Percentiles rank a stretch among this genome's conserved stretches.
Conservation (phyloP, 2,888 invertebrate genomes). For the Suillia variegata region DNA sequence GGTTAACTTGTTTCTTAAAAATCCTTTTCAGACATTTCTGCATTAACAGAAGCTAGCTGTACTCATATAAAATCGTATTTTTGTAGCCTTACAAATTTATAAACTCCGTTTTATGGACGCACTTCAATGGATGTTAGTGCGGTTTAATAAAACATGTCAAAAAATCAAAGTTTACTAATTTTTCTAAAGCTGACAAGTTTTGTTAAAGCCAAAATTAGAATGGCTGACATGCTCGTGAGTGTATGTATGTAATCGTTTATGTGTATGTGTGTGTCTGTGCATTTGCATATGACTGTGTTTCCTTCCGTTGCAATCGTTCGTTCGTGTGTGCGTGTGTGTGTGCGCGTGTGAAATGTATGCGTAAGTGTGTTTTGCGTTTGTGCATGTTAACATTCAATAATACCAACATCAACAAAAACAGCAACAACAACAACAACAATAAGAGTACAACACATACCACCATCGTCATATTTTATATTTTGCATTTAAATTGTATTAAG, state of each 20-base stretch:
- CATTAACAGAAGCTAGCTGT: no score
- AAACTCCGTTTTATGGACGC: no score
- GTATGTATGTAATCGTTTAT: not conserved
- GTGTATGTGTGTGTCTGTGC: not conserved
- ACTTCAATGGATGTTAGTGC: no score
- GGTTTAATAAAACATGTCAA: no score
- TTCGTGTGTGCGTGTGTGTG: not conserved
- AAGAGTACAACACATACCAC: not conserved
- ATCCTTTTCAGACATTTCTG: no score
- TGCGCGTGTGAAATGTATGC: not conserved
- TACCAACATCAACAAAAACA: constrained; percentile 1
- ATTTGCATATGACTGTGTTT: not conserved
- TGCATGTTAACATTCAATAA: not conserved
- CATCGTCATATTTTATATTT: not conserved
- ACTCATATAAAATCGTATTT: no score
- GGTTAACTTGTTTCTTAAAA: no score
- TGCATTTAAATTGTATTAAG: constrained; percentile 16
- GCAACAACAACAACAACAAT: not conserved
- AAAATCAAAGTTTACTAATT: no score
- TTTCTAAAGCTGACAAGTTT: no score
- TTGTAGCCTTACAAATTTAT: no score
- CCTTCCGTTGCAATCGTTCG: not conserved
- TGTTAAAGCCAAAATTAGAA: no score
- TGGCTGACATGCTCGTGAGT: not conserved
- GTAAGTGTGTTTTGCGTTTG: no score